phyloP scores from a whole-genome alignment of 2,888 invertebrate genomes.

The Onchidella celtica region DNA sequence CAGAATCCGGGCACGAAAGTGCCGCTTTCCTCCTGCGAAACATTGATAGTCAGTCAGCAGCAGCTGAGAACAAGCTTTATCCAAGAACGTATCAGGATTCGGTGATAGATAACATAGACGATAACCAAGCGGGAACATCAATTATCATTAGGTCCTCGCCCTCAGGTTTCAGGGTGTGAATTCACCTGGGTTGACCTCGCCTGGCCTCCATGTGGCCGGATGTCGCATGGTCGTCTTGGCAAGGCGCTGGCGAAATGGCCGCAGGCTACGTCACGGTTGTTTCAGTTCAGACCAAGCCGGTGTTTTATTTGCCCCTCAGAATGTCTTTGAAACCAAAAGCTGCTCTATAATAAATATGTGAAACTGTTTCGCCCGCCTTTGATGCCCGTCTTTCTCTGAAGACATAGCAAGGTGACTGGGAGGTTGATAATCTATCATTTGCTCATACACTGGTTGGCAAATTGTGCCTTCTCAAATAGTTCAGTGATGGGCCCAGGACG shows the following conservation, averaged over 20 bases:
- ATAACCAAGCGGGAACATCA: neutral
- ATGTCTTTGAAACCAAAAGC: slow-evolving; percentile 3
- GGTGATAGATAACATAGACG: neutral
- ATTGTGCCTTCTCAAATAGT: neutral
- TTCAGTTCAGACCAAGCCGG: neutral
- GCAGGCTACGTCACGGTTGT: neutral
- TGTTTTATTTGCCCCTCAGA: neutral
- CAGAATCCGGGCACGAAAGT: neutral
- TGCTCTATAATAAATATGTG: neutral
- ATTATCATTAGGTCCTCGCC: neutral
- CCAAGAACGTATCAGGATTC: neutral
- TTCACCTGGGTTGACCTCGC: slow-evolving; percentile 6
- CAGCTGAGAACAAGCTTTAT: slow-evolving; percentile 23
- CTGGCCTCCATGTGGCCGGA: neutral
- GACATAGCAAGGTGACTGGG: too few relatives aligned
- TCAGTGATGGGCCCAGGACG: neutral
- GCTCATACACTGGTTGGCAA: neutral
- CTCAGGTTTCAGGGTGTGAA: neutral
- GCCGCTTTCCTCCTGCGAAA: neutral
- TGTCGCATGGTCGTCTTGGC: neutral
- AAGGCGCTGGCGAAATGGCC: neutral
- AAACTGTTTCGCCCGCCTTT: neutral
- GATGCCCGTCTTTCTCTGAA: neutral
- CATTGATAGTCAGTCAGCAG: slow-evolving; percentile 3
- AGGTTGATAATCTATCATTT: too few relatives aligned